Base-by-base conservation (phyloP, 2,888 invertebrate genomes). In the Ornithoptera alexandrae region DNA sequence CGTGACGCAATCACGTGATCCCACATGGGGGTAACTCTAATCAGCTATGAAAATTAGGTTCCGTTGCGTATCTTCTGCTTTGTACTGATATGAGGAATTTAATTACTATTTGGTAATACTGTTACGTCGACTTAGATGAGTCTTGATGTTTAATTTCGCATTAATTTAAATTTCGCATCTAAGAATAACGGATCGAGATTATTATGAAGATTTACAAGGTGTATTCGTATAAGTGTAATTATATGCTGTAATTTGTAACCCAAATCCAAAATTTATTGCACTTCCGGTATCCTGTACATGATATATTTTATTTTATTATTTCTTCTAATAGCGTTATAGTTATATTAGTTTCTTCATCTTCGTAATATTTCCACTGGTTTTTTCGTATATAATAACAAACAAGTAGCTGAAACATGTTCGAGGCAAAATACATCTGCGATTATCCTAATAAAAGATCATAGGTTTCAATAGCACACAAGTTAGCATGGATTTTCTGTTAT, bases 31-130 rank as follows among this genome's bases (percentile, higher is more conserved):
- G 90, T 84, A 83, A 83, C 85, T 84, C 90, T 92, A 92, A 92
- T 92, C 92, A 92, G 89, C 91, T 90, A 92, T 92, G 91, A 92
- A 92, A 92, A 92, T 92, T 90, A 91, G 90, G 90, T 91, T 90
- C 91, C 90, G 88, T 82, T 79, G 78, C 84, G 82, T 84, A 86
- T 91, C 89, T 88, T 86, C 86, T 86, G 87, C 88, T 90, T 90
- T 90, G 87, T 89, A 84, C 86, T 81, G 86, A 79, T 88, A 81
- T 83, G 65, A 71, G 87, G 89, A 91, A 91, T 92, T 90, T 92
- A 91, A 92, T 92, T 91, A 91, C 89, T 87, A 90, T 90, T 89
- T 84, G 87, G 85, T 89, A 89, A 88, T 90, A 87, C 85, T 83
- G 79, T 82, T 79, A 78, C 79, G 84, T 83, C 79, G 82, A 79